Base-by-base conservation (phyloP, 2,113 vertebrate genomes). In the Phrynosoma blainvillii region DNA sequence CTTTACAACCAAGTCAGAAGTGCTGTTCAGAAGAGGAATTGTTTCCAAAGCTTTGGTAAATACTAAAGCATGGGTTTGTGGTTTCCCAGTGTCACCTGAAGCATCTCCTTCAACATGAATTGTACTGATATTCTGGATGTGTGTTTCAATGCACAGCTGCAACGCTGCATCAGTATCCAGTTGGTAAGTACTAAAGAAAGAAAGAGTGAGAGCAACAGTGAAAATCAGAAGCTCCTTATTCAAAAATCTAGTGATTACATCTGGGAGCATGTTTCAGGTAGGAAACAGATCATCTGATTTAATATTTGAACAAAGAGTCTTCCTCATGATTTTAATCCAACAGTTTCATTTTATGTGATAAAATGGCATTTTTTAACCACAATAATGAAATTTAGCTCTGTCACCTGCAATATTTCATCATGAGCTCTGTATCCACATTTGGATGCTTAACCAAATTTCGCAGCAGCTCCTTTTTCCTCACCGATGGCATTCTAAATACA, bases 351-450 rank as follows among this genome's bases (percentile, higher is more conserved):
- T 68, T 7, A 27, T 5, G 21, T 16, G 70, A 84, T 1, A 27
- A n/a, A 66, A 5, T 21, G 23, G 27, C 78, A 12, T 79, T 84
- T 70, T 25, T 6, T 25, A 70, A 30, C 6, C 85, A 73, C 71
- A 86, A 9, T 8, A 78, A 40, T 71, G 65, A 59, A 75, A 81
- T 82, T 1, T 40, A 7, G 40, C 27, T 0, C 32, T 88, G 80
- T 95, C 95, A 99, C 99, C 97, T 98, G 98, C 98, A 99, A 90
- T 98, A 99, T 89, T 97, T 96, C 76, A 98, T 83, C 88, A 99
- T 96, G 75, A 99, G 96, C 21, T 95, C 95, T 13, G 97, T 97
- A 83, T 97, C 98, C 90, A 98, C 96, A 84, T 94, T 96, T 42
- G 91, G 95, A 92, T 98, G 99, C 91, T 98, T 97, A 40, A 99